A percentile compares a stretch with the other conserved stretches of the same genome.
Conservation (phyloP, 2,113 vertebrate species). For the Eleginops maclovinus region DNA sequence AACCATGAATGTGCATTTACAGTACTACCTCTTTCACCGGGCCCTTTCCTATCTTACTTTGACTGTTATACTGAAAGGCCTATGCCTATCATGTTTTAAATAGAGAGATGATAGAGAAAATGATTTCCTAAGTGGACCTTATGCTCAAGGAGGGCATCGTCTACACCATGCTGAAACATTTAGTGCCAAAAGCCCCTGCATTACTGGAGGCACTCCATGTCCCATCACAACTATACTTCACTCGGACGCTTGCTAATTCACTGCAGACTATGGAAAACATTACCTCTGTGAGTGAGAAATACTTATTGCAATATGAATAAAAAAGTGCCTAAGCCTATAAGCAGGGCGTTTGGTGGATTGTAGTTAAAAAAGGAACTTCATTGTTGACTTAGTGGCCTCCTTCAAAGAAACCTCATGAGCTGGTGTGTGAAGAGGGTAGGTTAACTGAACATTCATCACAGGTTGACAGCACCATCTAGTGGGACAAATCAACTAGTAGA, state of each 20-base stretch:
- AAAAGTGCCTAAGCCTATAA: background rate
- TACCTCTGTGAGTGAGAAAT: background rate
- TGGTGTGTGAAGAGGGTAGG: background rate
- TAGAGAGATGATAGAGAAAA: background rate
- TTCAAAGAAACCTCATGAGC: background rate
- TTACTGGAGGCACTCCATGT: background rate
- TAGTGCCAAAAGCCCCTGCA: background rate
- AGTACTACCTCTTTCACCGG: background rate
- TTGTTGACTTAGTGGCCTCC: background rate
- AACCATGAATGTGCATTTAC: background rate
- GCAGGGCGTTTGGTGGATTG: background rate
- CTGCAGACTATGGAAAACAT: background rate
- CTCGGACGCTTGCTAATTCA: no score
- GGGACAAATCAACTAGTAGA: background rate
- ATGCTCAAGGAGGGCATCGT: background rate
- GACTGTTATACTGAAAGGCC: no score
- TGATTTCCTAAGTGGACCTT: slow-evolving; percentile 8
- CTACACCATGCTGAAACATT: background rate
- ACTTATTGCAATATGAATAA: background rate
- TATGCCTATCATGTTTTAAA: no score
- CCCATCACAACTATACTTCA: background rate
- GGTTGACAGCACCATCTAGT: slow-evolving; percentile 62
- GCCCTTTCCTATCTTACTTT: no score
- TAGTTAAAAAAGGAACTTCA: background rate
- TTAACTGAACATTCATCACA: background rate